phyloP scores from a whole-genome alignment of 1,140 invertebrate species.

The Ceratoteleas bidentatus region DNA sequence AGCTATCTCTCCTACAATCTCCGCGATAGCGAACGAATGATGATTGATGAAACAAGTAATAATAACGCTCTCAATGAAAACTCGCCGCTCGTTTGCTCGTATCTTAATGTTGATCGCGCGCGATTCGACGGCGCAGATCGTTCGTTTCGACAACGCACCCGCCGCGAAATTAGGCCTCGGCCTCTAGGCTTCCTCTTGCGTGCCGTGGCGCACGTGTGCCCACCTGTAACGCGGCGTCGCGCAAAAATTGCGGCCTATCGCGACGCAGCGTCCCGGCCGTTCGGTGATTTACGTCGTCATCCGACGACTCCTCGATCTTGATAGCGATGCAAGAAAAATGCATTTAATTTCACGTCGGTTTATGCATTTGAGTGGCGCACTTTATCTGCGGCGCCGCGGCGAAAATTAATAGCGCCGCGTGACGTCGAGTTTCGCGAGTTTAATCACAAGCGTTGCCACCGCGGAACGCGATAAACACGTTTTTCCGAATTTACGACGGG shows the following conservation, averaged over 20 bases:
- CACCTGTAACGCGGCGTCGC: slow-evolving; percentile 57
- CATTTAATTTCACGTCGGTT: slow-evolving; percentile 51
- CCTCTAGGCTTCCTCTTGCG: slow-evolving; percentile 46
- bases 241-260: slow-evolving; percentile 54
- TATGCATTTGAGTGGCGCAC: slow-evolving; percentile 33
- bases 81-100: slow-evolving; percentile 40
- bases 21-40: slow-evolving; percentile 31
- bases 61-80: slow-evolving; percentile 32
- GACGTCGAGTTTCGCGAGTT: too few species aligned
- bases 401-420: slow-evolving; percentile 19
- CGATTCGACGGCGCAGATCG: slow-evolving; percentile 45
- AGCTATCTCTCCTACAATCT: slow-evolving; percentile 37
- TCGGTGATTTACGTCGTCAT: slow-evolving; percentile 65
- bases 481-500: too few species aligned
- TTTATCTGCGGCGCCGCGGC: slow-evolving; percentile 25
- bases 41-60: slow-evolving; percentile 49
- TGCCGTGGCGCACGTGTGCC: slow-evolving; percentile 40
- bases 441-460: too few species aligned
- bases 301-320: slow-evolving; percentile 60
- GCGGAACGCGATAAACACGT: too few species aligned
- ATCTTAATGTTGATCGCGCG: slow-evolving; percentile 47
- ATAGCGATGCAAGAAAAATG: slow-evolving; percentile 55
- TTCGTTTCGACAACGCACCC: slow-evolving; percentile 57
- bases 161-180: slow-evolving; percentile 51
- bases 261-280: slow-evolving; percentile 51